Evolutionary conservation across 1,140 invertebrate species (phyloP), one percentile per base, ranked within the genome.

Genomic region (Aphidius ervi): DNA sequence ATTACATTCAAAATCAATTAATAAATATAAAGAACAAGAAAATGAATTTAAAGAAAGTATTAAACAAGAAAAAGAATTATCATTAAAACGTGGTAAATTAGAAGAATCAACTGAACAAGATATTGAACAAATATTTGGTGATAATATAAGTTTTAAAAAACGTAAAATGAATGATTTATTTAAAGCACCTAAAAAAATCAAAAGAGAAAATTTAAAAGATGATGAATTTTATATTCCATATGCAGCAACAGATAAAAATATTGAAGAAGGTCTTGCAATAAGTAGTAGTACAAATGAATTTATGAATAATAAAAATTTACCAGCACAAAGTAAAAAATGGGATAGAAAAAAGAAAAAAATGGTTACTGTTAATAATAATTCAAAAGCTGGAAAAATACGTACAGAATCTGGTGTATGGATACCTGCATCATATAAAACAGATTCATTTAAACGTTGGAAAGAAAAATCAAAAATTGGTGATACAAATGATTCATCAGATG

Each of bases 391-490:
- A 52, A 95, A 93, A 80, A 97, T 99, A 65, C 88, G 88, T 64
- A 98, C 96, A 4, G 97, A 99, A 79, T 95, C 93, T 58, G 97
- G 97, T 8, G 87, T 85, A 1, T 93, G 93, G 87, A 95, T 99
- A 67, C 87, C 94, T 4, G 94, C 95, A 1, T 90, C 92, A 0
- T 99, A 94, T 75, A 97, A 97, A 78, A 90, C 91, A 53, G 89
- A 95, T 64, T 82, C 89, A 63, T 99, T 98, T 75, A 85, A 86
- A 52, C 83, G 88, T 45, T 98, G 95, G 95, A 88, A 91, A 67
- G 86, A 92, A 62, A 91, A 89, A 66, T 90, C 85, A 46, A 93
- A 94, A 79, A 74, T 87, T 40, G 84, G 86, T 63, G 82, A 84
- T 50, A 77, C 79, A 8, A 74, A 86, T 40, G 78, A 84, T 23